Evolutionary conservation across 2,113 vertebrate genomes (phyloP).

Genomic region (Lampris megalopsis): DNA sequence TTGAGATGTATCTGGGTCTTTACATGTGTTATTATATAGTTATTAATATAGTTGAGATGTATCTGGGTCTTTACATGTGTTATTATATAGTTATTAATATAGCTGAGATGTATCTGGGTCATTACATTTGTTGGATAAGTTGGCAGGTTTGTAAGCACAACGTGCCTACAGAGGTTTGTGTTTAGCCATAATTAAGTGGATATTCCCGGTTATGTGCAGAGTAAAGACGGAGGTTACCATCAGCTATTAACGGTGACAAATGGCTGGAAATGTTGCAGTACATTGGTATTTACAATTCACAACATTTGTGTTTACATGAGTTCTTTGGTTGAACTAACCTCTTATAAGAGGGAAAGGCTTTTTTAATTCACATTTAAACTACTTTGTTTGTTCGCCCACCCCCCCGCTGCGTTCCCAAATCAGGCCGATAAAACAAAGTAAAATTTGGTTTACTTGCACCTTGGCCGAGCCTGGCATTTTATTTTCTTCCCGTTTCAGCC

Average conservation of each 20-base stretch:
- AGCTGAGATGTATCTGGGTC: too few relatives aligned
- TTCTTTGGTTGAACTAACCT: slow-evolving; percentile 9
- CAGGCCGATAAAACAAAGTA: slow-evolving; percentile 26
- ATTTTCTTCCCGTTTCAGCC: slow-evolving; percentile 15
- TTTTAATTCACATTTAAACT: slow-evolving; percentile 39
- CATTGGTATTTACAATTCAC: background rate
- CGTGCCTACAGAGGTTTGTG: too few relatives aligned
- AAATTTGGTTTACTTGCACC: background rate
- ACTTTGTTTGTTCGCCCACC: slow-evolving; percentile 49
- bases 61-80: too few relatives aligned
- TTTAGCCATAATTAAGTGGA: too few relatives aligned
- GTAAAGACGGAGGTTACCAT: too few relatives aligned
- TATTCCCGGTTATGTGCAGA: too few relatives aligned
- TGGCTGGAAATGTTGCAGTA: background rate
- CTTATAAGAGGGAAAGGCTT: slow-evolving; percentile 32
- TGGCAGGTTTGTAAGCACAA: too few relatives aligned
- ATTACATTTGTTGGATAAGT: too few relatives aligned
- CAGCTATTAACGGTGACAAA: background rate
- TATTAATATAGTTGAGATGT: too few relatives aligned
- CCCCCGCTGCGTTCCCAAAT: slow-evolving; percentile 32
- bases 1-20: too few relatives aligned
- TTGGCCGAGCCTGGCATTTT: slow-evolving; percentile 34
- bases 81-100: too few relatives aligned
- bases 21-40: too few relatives aligned
- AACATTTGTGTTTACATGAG: background rate